These are phyloP conservation scores for Sycobia sp. DNA, from an alignment of 1,140 invertebrate species.

Conservation along the genomic window DNA sequence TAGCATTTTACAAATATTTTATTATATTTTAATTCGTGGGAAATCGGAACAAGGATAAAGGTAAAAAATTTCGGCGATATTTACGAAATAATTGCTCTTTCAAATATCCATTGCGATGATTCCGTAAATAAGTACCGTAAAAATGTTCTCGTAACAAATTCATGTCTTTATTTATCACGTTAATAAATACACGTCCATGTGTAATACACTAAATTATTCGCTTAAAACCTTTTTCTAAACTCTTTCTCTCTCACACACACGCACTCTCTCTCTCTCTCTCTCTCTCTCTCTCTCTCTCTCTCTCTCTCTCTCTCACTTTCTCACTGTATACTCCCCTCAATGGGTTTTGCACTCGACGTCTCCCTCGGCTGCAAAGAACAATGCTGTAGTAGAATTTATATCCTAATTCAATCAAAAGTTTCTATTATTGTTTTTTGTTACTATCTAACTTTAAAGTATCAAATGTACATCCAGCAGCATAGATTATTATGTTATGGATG, in stretches of 20 bases:
- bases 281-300: no score
- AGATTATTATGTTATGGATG: background rate
- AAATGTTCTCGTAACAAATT: conserved; percentile 27
- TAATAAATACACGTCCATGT: conserved; percentile 35
- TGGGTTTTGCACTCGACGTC: conserved; percentile 36
- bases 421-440: conserved; percentile 38
- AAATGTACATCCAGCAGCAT: conserved; percentile 29
- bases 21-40: no score
- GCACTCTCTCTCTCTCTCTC: no score
- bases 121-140: background rate
- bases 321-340: no score
- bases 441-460: conserved; percentile 42
- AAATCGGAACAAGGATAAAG: no score
- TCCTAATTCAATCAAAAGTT: conserved; percentile 37
- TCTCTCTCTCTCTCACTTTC: no score
- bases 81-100: no score
- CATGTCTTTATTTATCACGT: conserved; percentile 36
- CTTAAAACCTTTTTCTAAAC: conserved; percentile 26
- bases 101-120: no score
- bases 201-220: conserved; percentile 35
- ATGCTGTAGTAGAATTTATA: conserved; percentile 53
- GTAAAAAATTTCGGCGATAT: no score
- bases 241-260: no score
- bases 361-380: conserved; percentile 57
- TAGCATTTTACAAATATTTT: no score